Evolutionary conservation across 2,797 vertebrate species (phyloP).

Genomic region (Staurois parvus): DNA sequence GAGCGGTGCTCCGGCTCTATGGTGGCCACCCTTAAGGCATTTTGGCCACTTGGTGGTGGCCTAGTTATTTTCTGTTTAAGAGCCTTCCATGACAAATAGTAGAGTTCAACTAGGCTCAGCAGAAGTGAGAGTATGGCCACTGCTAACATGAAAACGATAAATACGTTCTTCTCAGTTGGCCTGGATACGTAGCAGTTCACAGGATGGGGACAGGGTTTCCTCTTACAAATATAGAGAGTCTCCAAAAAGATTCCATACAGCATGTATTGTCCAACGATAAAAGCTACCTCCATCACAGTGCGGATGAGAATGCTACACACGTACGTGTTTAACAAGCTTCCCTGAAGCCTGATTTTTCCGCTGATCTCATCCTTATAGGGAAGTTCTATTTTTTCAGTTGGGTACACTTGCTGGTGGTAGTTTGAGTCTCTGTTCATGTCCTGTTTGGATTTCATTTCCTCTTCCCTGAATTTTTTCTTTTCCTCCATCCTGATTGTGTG

Average conservation of each 20-base stretch:
- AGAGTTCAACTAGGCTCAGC: slow-evolving; percentile 90
- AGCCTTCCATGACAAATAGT: slow-evolving; percentile 92
- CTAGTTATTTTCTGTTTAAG: slow-evolving; percentile 71
- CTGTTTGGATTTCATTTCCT: slow-evolving; percentile 73
- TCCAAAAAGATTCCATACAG: slow-evolving; percentile 93
- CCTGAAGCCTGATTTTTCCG: slow-evolving; percentile 82
- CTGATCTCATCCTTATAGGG: slow-evolving; percentile 72
- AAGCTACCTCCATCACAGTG: slow-evolving; percentile 92
- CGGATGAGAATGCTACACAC: slow-evolving; percentile 93
- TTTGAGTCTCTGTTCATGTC: slow-evolving; percentile 52
- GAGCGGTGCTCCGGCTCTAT: slow-evolving; percentile 64
- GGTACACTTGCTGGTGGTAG: slow-evolving; percentile 77
- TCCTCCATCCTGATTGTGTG: slow-evolving; percentile 90
- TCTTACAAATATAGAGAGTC: slow-evolving; percentile 86
- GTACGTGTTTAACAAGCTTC: slow-evolving; percentile 89
- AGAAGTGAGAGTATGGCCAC: slow-evolving; percentile 90
- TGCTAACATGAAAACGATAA: slow-evolving; percentile 96
- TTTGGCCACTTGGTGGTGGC: slow-evolving; percentile 51
- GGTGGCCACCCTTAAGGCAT: slow-evolving; percentile 54
- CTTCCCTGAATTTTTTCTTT: slow-evolving; percentile 81
- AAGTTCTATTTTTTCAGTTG: slow-evolving; percentile 72
- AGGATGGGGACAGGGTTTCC: slow-evolving; percentile 89
- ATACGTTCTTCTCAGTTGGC: slow-evolving; percentile 97
- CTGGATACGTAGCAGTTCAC: slow-evolving; percentile 98
- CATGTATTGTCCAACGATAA: slow-evolving; percentile 91